These are phyloP conservation scores for Ostrea edulis DNA, from an alignment of 1,140 invertebrate species.

Conservation along the genomic window DNA sequence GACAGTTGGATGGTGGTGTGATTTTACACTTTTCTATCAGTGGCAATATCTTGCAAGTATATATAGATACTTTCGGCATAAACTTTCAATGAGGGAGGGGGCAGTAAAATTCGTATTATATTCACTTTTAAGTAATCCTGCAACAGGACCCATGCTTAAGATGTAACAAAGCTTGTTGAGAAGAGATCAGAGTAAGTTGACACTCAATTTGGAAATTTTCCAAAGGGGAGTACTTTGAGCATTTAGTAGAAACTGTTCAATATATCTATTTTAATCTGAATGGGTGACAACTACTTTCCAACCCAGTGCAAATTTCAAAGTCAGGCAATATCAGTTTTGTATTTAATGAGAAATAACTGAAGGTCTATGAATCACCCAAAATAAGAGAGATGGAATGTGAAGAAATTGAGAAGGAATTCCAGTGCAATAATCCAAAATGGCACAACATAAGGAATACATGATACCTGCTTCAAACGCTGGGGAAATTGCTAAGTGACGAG, in stretches of 20 bases:
- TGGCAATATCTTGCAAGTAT: no score
- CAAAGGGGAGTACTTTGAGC: slow-evolving; percentile 33
- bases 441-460: slow-evolving; percentile 40
- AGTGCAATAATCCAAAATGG: slow-evolving; percentile 40
- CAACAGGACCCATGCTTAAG: no score
- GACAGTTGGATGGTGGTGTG: no score
- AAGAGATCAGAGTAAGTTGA: no score
- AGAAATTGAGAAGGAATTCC: slow-evolving; percentile 51
- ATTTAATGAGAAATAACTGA: background rate
- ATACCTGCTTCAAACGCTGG: slow-evolving; percentile 45
- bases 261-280: slow-evolving; percentile 46
- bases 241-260: slow-evolving; percentile 33
- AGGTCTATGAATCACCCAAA: slow-evolving; percentile 27
- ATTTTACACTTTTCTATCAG: no score
- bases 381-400: background rate
- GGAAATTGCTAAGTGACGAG: slow-evolving; percentile 37
- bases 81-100: no score
- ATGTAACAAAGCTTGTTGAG: no score
- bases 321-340: background rate
- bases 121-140: no score
- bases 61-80: no score
- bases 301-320: slow-evolving; percentile 39
- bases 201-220: no score
- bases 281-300: slow-evolving; percentile 43
- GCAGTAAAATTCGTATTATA: no score